Evolutionary conservation across 1,140 invertebrate genomes (phyloP).

Genomic region (Drosophila littoralis): DNA sequence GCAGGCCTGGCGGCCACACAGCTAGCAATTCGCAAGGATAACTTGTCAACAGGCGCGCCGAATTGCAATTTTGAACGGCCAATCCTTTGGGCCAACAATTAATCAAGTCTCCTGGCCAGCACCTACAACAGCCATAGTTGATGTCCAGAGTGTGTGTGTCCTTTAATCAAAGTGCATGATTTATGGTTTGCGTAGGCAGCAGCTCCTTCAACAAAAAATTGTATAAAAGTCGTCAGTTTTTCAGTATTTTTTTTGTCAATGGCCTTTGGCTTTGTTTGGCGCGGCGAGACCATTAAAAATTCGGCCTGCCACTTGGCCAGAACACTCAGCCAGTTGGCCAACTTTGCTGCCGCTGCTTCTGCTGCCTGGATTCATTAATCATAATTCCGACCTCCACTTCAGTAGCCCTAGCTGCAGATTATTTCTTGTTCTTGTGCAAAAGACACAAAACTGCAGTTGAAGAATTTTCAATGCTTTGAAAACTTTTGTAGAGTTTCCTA

Average conservation of each 20-base stretch:
- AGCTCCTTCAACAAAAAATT: slow-evolving; percentile 36
- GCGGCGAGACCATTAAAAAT: slow-evolving; percentile 70
- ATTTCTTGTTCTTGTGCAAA: slow-evolving; percentile 59
- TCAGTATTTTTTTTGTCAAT: slow-evolving; percentile 50
- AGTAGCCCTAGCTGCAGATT: slow-evolving; percentile 46
- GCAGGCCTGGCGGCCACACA: slow-evolving; percentile 53
- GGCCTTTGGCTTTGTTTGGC: slow-evolving; percentile 68
- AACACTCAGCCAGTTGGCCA: slow-evolving; percentile 64
- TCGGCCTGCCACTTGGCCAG: slow-evolving; percentile 55
- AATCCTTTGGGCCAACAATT: slow-evolving; percentile 73
- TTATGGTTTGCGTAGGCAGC: slow-evolving; percentile 53
- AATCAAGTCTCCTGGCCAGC: slow-evolving; percentile 50
- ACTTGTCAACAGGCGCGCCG: slow-evolving; percentile 73
- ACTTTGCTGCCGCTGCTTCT: slow-evolving; percentile 36
- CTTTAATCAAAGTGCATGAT: slow-evolving; percentile 72
- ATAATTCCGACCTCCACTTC: slow-evolving; percentile 59
- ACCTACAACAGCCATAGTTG: slow-evolving; percentile 54
- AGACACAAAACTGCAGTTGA: slow-evolving; percentile 56
- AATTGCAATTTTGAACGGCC: slow-evolving; percentile 70
- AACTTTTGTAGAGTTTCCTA: slow-evolving; percentile 45
- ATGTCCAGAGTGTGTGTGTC: slow-evolving; percentile 54
- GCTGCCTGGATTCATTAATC: slow-evolving; percentile 63
- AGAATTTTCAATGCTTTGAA: slow-evolving; percentile 63
- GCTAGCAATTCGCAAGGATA: slow-evolving; percentile 25
- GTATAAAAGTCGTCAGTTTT: slow-evolving; percentile 40